Conservation (phyloP, 2,113 vertebrate species). For the Protomyctophum bolini region DNA sequence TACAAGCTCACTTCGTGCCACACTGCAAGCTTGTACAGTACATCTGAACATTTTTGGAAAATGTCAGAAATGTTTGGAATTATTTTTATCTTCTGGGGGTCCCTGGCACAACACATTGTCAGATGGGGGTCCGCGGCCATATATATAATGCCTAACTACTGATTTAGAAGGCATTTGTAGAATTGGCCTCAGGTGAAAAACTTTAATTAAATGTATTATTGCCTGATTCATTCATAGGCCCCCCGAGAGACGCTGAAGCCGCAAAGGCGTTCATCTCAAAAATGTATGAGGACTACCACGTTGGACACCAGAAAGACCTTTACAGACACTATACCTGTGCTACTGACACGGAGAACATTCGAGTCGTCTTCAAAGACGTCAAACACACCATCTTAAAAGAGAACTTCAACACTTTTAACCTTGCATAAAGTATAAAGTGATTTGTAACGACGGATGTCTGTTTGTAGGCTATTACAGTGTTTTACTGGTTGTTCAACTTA, state of each 20-base stretch:
- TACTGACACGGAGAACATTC: slow-evolving; percentile 88
- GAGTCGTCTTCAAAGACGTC: slow-evolving; percentile 82
- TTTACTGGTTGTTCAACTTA: slow-evolving; percentile 16
- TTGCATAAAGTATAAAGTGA: slow-evolving; percentile 57
- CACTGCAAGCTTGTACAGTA: no score
- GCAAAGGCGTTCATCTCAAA: slow-evolving; percentile 85
- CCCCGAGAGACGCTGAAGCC: slow-evolving; percentile 72
- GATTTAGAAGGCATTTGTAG: no score
- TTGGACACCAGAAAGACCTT: slow-evolving; percentile 76
- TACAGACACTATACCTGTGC: slow-evolving; percentile 88
- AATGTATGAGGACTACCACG: slow-evolving; percentile 79
- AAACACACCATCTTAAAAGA: slow-evolving; percentile 82
- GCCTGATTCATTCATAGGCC: slow-evolving; percentile 67
- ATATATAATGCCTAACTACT: no score
- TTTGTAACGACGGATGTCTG: background rate
- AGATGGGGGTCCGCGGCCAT: no score
- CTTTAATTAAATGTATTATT: no score
- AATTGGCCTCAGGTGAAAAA: no score
- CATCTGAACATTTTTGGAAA: no score
- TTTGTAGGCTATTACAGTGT: slow-evolving; percentile 3
- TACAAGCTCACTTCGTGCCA: no score
- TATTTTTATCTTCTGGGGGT: no score
- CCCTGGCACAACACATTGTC: no score
- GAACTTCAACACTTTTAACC: slow-evolving; percentile 76
- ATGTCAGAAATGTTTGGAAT: no score